Evolutionary conservation across 2,113 vertebrate species (phyloP).

Genomic region (Ploceus nigricollis): DNA sequence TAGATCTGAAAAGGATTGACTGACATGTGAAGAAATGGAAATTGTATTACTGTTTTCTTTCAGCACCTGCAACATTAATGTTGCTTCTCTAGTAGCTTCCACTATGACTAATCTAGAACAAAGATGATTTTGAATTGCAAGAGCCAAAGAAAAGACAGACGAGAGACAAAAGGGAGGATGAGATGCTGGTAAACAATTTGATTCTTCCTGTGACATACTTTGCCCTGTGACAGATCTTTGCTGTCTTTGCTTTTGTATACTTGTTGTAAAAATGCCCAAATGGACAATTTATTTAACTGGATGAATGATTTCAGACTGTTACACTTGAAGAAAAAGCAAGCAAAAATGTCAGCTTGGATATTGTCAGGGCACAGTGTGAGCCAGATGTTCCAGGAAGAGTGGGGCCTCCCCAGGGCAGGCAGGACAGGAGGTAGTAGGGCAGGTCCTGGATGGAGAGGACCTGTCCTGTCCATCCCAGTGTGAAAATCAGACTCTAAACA

Average conservation of each 20-base stretch:
- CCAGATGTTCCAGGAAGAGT: background rate
- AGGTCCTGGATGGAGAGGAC: background rate
- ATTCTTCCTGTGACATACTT: background rate
- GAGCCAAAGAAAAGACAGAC: background rate
- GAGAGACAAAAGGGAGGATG: background rate
- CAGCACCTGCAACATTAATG: background rate
- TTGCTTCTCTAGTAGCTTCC: background rate
- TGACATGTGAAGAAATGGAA: background rate
- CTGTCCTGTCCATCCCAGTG: background rate
- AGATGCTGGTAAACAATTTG: background rate
- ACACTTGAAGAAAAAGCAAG: background rate
- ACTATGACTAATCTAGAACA: background rate
- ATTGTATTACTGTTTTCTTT: background rate
- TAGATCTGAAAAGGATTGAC: background rate
- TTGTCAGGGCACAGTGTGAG: background rate
- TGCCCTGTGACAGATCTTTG: background rate
- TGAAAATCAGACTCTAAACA: background rate
- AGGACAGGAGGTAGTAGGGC: background rate
- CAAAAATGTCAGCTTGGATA: background rate
- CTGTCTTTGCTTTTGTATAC: background rate
- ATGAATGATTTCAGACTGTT: background rate
- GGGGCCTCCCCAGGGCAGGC: accelerated
- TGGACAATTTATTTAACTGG: background rate
- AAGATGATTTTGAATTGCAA: background rate
- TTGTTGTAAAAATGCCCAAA: background rate